Base-by-base conservation (phyloP, 2,888 invertebrate genomes). In the Ichneumoninae sp. region DNA sequence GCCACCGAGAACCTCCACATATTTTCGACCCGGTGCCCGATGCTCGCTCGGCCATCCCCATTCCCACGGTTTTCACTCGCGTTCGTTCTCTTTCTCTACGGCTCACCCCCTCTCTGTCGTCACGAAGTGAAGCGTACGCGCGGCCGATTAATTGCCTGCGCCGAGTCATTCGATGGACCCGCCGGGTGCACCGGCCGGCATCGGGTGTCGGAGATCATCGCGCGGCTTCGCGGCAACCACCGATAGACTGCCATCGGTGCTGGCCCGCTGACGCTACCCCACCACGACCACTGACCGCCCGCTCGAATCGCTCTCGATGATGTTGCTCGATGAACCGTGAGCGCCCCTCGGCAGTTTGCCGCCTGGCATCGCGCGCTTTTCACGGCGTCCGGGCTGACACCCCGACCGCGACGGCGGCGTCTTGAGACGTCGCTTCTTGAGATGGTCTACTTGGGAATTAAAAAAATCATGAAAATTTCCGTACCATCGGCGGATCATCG, bases 181-280 rank as follows among this genome's bases (percentile, higher is more conserved):
- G 82, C 68, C 65, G 70, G 65, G 65, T 71, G 68, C 33, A 62
- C 80, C 68, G 40, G 50, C 36, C 68, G 66, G 82, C 76, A 62
- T 82, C 82, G 84, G 84, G 84, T 85, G 79, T 85, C 79, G 82
- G 84, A 82, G 84, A 85, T 85, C 80, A 85, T 85, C 82, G 80
- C 82, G 79, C 79, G 79, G 84, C 81, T 82, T 79, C 74, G 60
- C 79, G 79, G 79, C 76, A 54, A 80, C 84, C 84, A 80, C 82
- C 82, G 82, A 85, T 85, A 69, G 66, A 81, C 82, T 44, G 69
- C 44, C 71, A 62, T 30, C 62, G 62, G 60, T 57, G 22, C 60
- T 47, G 69, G 44, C 44, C 16, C 60, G 54, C 72, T 60, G 77
- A 78, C 22, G 50, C 70, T 26, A 57, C 75, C 75, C 77, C 78